Base-by-base conservation (phyloP, 2,888 invertebrate genomes). In the Homarus gammarus region DNA sequence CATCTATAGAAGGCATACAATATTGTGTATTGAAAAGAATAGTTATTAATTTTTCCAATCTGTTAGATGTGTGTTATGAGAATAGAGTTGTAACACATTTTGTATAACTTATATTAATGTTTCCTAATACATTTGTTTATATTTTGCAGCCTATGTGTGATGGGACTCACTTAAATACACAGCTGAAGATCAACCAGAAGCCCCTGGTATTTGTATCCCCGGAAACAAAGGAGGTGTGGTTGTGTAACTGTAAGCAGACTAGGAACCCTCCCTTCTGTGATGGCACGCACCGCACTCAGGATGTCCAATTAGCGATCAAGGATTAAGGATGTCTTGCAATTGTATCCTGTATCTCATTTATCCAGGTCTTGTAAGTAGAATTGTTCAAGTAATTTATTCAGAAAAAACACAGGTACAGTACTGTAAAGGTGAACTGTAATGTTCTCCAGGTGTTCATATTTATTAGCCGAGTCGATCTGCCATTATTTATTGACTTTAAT, bases 171-270 rank as follows among this genome's bases (percentile, higher is more conserved):
- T 97, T 95, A 93, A 96, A 96, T 93, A 94, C 95, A 44, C 70
- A 70, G 15, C 49, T 83, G 70, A 83, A 83, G 36, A 96, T 98
- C 61, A 96, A 95, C 89, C 95, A 96, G 73, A 96, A 96, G 92
- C 99, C 99, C 0, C 94, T 99, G 5, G 94, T 95, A 90, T 99
- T 99, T 93, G 95, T 95, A 92, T 98, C 99, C 1, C 96, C 96
- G 82, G 96, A 98, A 94, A 96, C 96, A 0, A 98, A 97, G 93
- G 97, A 98, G 31, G 99, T 98, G 94, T 98, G 98, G 97, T 94
- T 99, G 22, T 99, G 99, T 94, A 98, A 98, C 94, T 99, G 99
- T 94, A 99, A 99, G 94, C 99, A 99, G 93, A 98, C 99, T 0
- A 95, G 95, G 78, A 97, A 97, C 92, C 95, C 98, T 92, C 99